These are phyloP conservation scores for Temnothorax rugatulus DNA, from an alignment of 2,888 invertebrate species.

Conservation along the genomic window DNA sequence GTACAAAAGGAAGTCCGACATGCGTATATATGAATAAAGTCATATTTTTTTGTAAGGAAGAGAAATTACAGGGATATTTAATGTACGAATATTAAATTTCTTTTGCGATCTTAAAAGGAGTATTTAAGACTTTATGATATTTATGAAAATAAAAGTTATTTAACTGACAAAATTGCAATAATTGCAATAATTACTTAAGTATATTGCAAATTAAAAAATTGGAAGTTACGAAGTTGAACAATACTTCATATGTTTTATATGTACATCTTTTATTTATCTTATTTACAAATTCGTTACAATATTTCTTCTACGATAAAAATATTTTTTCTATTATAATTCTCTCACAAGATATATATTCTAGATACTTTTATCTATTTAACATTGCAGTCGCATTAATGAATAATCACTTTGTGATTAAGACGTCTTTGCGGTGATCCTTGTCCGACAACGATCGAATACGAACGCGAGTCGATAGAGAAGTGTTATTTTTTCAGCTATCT, in stretches of 20 bases:
- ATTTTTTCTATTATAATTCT: not conserved
- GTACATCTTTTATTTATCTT: not conserved
- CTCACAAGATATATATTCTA: not conserved
- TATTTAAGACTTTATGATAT: not conserved
- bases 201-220: constrained; percentile 1
- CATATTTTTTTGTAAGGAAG: not conserved
- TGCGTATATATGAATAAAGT: not conserved
- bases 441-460: not conserved
- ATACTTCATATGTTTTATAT: not conserved
- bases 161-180: not conserved
- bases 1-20: not conserved
- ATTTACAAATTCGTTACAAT: not conserved
- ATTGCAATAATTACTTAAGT: not conserved
- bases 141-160: not conserved
- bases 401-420: not conserved
- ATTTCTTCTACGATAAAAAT: not conserved
- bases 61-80: not conserved
- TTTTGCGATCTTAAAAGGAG: not conserved
- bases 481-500: constrained; percentile 25
- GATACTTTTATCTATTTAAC: not conserved
- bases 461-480: not conserved
- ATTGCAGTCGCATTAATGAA: not conserved
- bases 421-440: not conserved
- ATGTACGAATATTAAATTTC: not conserved
- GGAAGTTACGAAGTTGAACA: not conserved